Evolutionary conservation across 2,113 vertebrate species (phyloP).

Genomic region (Bostrychus sinensis): DNA sequence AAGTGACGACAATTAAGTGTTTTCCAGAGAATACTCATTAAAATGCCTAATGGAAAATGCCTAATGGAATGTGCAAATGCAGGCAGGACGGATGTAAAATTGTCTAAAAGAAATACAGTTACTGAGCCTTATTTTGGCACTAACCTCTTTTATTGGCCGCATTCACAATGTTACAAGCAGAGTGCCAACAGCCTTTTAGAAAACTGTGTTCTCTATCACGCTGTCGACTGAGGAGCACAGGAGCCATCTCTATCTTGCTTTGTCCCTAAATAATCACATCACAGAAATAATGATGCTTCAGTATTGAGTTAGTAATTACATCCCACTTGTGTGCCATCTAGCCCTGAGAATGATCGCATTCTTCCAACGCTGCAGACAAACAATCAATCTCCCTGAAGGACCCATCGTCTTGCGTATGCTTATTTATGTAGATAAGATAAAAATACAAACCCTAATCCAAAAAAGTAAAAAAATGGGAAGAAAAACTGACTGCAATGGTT

Average conservation of each 20-base stretch:
- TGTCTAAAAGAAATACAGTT: background rate
- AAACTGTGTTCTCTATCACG: slow-evolving; percentile 31
- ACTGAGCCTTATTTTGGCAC: slow-evolving; percentile 1
- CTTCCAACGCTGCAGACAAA: slow-evolving; percentile 13
- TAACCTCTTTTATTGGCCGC: background rate
- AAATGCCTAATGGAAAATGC: slow-evolving; percentile 6
- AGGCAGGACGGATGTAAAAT: slow-evolving; percentile 18
- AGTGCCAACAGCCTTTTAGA: slow-evolving; percentile 12
- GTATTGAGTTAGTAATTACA: slow-evolving; percentile 51
- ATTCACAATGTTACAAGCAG: slow-evolving; percentile 17
- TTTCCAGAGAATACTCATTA: slow-evolving; percentile 16
- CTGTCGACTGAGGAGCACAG: slow-evolving; percentile 19
- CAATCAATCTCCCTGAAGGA: background rate
- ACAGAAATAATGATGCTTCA: slow-evolving; percentile 44
- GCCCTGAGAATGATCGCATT: slow-evolving; percentile 22
- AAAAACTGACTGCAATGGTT: no score
- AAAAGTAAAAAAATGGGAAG: no score
- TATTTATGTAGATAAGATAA: background rate
- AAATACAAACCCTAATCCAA: background rate
- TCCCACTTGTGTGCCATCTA: slow-evolving; percentile 13
- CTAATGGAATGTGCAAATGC: slow-evolving; percentile 16
- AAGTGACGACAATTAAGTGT: background rate
- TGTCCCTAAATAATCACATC: slow-evolving; percentile 48
- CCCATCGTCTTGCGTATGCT: no score
- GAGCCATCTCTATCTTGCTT: slow-evolving; percentile 23